Evolutionary conservation across 1,140 invertebrate genomes (phyloP), one percentile per base, ranked within the genome.

Genomic region (Leptopilina clavipes): DNA sequence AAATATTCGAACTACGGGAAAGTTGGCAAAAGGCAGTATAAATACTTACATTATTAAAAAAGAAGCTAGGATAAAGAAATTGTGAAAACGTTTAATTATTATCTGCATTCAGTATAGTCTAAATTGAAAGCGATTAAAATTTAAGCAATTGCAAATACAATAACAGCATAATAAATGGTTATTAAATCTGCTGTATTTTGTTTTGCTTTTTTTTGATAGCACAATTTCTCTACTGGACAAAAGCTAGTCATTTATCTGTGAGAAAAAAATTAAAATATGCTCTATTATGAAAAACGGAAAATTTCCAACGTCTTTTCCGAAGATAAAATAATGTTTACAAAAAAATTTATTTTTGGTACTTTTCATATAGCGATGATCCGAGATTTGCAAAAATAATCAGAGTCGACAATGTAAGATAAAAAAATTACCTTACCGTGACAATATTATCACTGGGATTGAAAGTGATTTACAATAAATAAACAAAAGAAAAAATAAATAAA

Each of bases 1-100:
- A 14, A 12, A 65, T 31, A 22, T 59, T 37, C 25, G 8, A n/a
- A n/a, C 14, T 65, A 9, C 9, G 37, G 14, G 59, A 65, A 65
- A 65, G 59, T 65, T 65, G 14, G 25, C 12, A 31, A 0, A 52
- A 52, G 14, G 12, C 3, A 8, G 12, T 22, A 14, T 12, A 59
- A 65, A n/a, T 31, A 10, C 9, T 25, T 22, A 65, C 22, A n/a
- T 65, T 65, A n/a, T 14, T 12, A 22, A 65, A 31, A 65, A 14
- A 31, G 19, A 12, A 1, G 37, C 5, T 31, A 9, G 37, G 37
- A 8, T 40, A 65, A 65, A n/a, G 22, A 65, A 65, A 65, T 31
- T 65, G 59, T 65, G 59, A 31, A 65, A 65, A 65, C 22, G 3
- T 65, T 65, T 65, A 65, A 65, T 65, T 65, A 31, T 65, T 19